Evolutionary conservation across 1,140 invertebrate genomes (phyloP).

Genomic region (Laupala kohalensis): DNA sequence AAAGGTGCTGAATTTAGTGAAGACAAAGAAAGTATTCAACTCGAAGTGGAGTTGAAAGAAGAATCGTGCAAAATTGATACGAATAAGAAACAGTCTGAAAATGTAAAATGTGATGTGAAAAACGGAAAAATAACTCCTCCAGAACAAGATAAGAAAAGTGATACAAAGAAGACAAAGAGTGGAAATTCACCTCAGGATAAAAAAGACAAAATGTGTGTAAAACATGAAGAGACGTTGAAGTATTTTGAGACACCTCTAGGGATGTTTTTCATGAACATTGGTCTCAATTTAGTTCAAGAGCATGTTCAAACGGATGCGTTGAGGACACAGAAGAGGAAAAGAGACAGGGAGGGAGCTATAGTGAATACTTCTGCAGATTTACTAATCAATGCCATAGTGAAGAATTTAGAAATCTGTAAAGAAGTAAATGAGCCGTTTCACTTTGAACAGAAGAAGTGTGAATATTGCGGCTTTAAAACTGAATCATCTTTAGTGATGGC

Average conservation of each 20-base stretch:
- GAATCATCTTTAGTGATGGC: slow-evolving; percentile 77
- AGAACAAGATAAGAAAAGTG: no score
- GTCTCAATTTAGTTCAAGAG: slow-evolving; percentile 81
- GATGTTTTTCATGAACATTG: slow-evolving; percentile 86
- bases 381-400: slow-evolving; percentile 64
- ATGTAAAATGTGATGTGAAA: no score
- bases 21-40: background rate
- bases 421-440: slow-evolving; percentile 77
- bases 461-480: slow-evolving; percentile 84
- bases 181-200: background rate
- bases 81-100: background rate
- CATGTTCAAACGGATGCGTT: slow-evolving; percentile 83
- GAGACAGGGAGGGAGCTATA: slow-evolving; percentile 44
- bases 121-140: no score
- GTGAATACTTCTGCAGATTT: slow-evolving; percentile 53
- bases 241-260: slow-evolving; percentile 79
- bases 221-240: slow-evolving; percentile 15
- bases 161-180: background rate
- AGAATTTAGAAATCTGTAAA: slow-evolving; percentile 75
- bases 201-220: background rate
- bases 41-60: background rate
- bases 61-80: background rate
- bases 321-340: slow-evolving; percentile 71
- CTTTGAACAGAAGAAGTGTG: slow-evolving; percentile 68
- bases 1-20: background rate